phyloP scores from a whole-genome alignment of 1,140 invertebrate species.

The Drosophila varians region DNA sequence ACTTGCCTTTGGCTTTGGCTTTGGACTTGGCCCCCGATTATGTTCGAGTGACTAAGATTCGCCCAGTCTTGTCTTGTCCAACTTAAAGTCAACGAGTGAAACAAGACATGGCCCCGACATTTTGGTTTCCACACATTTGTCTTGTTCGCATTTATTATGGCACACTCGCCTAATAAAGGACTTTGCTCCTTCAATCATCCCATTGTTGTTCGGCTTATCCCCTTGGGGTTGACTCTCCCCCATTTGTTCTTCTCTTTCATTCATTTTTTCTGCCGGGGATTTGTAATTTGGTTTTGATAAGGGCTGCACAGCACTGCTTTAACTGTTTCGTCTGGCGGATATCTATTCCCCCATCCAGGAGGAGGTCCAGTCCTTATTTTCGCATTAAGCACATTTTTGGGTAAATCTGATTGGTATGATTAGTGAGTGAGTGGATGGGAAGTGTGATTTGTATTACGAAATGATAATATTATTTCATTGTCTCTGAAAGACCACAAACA shows the following conservation, averaged over 20 bases:
- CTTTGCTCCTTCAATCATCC: conserved; percentile 71
- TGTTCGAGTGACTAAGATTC: conserved; percentile 72
- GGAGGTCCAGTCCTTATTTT: conserved; percentile 51
- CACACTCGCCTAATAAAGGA: conserved; percentile 76
- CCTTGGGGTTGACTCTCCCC: conserved; percentile 19
- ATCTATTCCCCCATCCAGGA: conserved; percentile 18
- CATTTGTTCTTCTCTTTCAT: conserved; percentile 10
- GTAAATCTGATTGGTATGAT: conserved; percentile 51
- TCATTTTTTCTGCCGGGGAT: conserved; percentile 48
- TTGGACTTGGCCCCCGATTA: too few species aligned
- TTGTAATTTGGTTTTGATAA: conserved; percentile 78
- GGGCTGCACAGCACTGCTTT: conserved; percentile 32
- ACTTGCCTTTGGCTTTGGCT: conserved; percentile 49
- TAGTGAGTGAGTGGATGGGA: background rate
- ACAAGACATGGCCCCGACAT: conserved; percentile 18
- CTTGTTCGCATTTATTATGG: conserved; percentile 62
- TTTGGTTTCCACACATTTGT: conserved; percentile 34
- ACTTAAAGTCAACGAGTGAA: conserved; percentile 66
- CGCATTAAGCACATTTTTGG: conserved; percentile 54
- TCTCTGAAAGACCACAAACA: background rate
- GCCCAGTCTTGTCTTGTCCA: conserved; percentile 45
- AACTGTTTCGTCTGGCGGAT: conserved; percentile 54
- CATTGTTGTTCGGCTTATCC: conserved; percentile 60
- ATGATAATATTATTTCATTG: background rate
- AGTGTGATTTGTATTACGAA: background rate